A percentile compares a stretch with the other conserved stretches of the same genome.
phyloP scores from a whole-genome alignment of 2,797 vertebrate species.

The Chromobotia macracanthus region DNA sequence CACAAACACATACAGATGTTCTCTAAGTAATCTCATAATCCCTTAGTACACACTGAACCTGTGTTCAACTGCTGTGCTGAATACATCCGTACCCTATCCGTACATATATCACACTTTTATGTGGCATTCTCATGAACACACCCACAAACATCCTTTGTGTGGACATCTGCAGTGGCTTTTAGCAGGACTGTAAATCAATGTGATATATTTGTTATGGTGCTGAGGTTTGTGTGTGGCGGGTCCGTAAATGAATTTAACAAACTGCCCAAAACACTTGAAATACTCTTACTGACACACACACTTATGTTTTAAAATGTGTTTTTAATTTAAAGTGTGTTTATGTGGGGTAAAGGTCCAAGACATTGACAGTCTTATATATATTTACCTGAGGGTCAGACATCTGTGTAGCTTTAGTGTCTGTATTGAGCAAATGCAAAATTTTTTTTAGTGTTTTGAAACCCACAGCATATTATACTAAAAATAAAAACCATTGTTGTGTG shows the following conservation, averaged over 20 bases:
- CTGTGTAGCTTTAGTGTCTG: no score
- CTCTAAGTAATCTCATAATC: no score
- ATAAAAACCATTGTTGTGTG: no score
- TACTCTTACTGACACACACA: no score
- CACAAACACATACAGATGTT: slow-evolving; percentile 13
- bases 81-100: slow-evolving; percentile 20
- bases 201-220: slow-evolving; percentile 22
- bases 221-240: slow-evolving; percentile 32
- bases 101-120: slow-evolving; percentile 30
- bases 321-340: background rate
- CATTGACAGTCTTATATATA: no score
- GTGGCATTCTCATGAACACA: slow-evolving; percentile 16
- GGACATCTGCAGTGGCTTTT: slow-evolving; percentile 30
- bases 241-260: background rate
- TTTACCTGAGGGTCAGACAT: no score
- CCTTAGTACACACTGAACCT: background rate
- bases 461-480: no score
- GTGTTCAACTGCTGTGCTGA: background rate
- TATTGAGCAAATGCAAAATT: no score
- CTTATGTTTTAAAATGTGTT: no score
- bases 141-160: slow-evolving; percentile 23
- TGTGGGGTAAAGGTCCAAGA: background rate
- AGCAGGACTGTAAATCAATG: slow-evolving; percentile 43
- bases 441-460: no score
- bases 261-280: background rate